Base-by-base conservation (phyloP, 92 coral and sea anemone species). In the Epizoanthus scotinus region DNA sequence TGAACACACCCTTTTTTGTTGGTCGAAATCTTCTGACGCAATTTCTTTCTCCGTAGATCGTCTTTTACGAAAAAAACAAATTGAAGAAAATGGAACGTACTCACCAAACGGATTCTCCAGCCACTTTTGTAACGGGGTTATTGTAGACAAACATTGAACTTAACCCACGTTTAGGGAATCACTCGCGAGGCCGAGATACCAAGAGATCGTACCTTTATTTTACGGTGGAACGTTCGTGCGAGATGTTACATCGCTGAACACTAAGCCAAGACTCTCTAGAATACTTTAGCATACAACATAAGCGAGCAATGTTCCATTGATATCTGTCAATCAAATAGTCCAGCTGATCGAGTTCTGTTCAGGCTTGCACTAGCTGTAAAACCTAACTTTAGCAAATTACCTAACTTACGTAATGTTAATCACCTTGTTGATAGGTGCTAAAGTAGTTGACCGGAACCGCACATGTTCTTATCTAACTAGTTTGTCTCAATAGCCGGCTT, bases 31-130 rank as follows among this genome's bases (percentile, higher is more conserved):
- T n/a, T n/a, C n/a, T n/a, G n/a, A n/a, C n/a, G n/a, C n/a, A n/a
- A n/a, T n/a, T n/a, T n/a, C n/a, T n/a, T n/a, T n/a, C n/a, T n/a
- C 19, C 24, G 65, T 19, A 60, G 65, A 60, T 25, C 65, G 65
- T 26, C 2, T 60, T 60, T 60, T 6, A 60, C n/a, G 65, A 60
- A 12, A 60, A 26, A 12, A 60, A 26, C 65, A 60, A 60, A 60
- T 60, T 60, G 65, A 60, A 60, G 65, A 60, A 60, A 60, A 60
- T 60, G 6, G 65, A 60, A 60, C 65, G 65, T 60, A 60, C 65
- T 19, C 57, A 53, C 57, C 57, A 18, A 53, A 53, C 57, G 57
- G 57, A 53, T 53, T 53, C 15, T 53, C 57, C 19, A 53, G 1
- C 57, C 57, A 53, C 57, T 53, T 53, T 24, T 60, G 66, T 60